Conservation (phyloP, 2,888 invertebrate species). For the Apamea anceps region DNA sequence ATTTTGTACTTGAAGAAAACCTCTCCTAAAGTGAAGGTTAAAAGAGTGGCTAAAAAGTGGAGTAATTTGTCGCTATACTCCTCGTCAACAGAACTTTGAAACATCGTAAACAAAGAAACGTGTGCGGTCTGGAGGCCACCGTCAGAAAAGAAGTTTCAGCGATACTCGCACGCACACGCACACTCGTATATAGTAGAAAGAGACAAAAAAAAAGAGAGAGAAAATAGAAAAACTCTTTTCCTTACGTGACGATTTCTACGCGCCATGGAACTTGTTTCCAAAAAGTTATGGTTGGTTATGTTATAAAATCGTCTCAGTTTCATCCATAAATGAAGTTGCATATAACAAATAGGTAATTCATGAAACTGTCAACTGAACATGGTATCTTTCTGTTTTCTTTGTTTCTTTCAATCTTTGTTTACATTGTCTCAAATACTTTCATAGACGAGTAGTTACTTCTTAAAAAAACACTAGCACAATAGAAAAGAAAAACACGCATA, state of each 20-base stretch:
- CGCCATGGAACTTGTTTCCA: neutral
- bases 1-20: conserved; percentile 16
- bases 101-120: neutral
- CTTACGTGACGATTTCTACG: neutral
- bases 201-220: neutral
- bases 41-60: conserved; percentile 4
- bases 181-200: neutral
- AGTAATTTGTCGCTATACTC: conserved; percentile 2
- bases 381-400: neutral
- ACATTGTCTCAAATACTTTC: neutral
- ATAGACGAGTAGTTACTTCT: neutral
- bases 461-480: neutral
- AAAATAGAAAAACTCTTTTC: neutral
- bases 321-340: neutral
- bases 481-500: neutral
- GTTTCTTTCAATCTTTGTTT: neutral
- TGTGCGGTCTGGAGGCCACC: neutral
- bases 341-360: neutral
- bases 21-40: neutral
- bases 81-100: neutral
- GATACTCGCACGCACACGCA: neutral
- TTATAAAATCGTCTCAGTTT: neutral
- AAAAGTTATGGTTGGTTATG: neutral
- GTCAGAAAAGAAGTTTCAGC: neutral
- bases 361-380: neutral